These are phyloP conservation scores for Ceratina japonica DNA, from an alignment of 1,140 invertebrate species.

Conservation along the genomic window DNA sequence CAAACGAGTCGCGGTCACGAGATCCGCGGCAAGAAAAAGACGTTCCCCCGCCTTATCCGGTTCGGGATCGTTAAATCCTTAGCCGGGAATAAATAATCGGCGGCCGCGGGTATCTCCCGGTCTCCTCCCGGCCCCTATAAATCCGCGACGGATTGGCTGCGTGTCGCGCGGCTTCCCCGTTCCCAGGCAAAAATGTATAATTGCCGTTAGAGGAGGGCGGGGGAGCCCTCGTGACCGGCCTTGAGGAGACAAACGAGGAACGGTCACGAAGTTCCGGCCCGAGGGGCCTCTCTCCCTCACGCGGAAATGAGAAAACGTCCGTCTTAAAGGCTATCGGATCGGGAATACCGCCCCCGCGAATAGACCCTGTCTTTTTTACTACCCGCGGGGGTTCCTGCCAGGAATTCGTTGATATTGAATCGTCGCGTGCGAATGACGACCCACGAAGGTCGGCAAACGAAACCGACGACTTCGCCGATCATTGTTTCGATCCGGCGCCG, in stretches of 20 bases:
- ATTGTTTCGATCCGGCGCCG: no score
- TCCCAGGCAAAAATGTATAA: conserved; percentile 32
- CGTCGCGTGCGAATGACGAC: no score
- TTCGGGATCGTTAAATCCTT: neutral
- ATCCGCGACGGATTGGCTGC: conserved; percentile 5
- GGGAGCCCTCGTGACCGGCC: conserved; percentile 11
- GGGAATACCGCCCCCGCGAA: conserved; percentile 40
- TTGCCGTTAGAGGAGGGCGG: conserved; percentile 4
- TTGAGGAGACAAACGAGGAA: conserved; percentile 49
- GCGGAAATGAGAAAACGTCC: conserved; percentile 57
- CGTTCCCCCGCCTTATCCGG: neutral
- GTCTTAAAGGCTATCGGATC: conserved; percentile 37
- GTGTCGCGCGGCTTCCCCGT: neutral
- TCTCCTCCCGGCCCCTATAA: neutral
- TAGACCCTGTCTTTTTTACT: conserved; percentile 9
- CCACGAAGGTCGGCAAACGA: no score
- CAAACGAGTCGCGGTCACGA: conserved; percentile 8
- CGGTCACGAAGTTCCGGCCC: conserved; percentile 41
- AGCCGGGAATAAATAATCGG: conserved; percentile 8
- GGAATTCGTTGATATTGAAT: no score
- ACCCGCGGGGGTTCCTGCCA: conserved; percentile 3
- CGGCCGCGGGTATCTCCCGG: neutral
- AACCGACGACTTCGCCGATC: no score
- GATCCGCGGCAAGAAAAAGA: neutral
- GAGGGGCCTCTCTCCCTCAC: conserved; percentile 7